Percentiles rank a stretch among this genome's conserved stretches.
These are phyloP conservation scores for Onychostoma macrolepis DNA, from an alignment of 2,113 vertebrate genomes.

Conservation along the genomic window DNA sequence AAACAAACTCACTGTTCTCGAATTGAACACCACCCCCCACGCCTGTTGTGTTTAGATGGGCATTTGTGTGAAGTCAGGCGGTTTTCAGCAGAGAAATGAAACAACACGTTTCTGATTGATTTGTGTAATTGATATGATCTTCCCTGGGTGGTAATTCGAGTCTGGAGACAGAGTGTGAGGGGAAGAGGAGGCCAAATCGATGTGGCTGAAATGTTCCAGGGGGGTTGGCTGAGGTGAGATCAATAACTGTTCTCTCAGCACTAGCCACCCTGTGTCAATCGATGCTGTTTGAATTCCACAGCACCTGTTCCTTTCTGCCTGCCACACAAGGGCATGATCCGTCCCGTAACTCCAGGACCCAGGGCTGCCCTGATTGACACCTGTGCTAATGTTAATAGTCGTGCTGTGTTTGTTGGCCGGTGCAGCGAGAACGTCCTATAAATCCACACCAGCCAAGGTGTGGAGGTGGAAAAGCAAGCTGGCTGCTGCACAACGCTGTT, in stretches of 20 bases:
- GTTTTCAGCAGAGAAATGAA: slow-evolving; percentile 57
- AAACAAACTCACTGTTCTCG: neutral
- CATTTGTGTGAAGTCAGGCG: slow-evolving; percentile 49
- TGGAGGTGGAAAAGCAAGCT: slow-evolving; percentile 6
- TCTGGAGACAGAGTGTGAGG: slow-evolving; percentile 46
- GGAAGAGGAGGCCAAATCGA: slow-evolving; percentile 56
- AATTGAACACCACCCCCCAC: neutral
- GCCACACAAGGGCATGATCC: slow-evolving; percentile 44
- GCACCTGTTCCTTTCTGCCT: slow-evolving; percentile 48
- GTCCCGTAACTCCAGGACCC: neutral
- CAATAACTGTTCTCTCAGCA: slow-evolving; percentile 52
- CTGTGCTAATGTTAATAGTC: neutral
- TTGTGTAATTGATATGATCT: slow-evolving; percentile 73
- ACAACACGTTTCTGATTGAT: slow-evolving; percentile 74
- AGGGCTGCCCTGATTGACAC: neutral
- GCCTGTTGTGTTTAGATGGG: slow-evolving; percentile 33
- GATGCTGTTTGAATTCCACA: slow-evolving; percentile 55
- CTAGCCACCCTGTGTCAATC: slow-evolving; percentile 52
- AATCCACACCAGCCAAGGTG: neutral
- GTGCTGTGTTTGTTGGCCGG: neutral
- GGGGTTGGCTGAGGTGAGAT: slow-evolving; percentile 52
- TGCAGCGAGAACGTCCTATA: neutral
- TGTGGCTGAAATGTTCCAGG: slow-evolving; percentile 49
- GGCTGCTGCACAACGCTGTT: neutral
- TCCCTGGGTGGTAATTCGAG: slow-evolving; percentile 64